Conservation (phyloP, 2,113 vertebrate genomes). For the Pelvicachromis taeniatus region DNA sequence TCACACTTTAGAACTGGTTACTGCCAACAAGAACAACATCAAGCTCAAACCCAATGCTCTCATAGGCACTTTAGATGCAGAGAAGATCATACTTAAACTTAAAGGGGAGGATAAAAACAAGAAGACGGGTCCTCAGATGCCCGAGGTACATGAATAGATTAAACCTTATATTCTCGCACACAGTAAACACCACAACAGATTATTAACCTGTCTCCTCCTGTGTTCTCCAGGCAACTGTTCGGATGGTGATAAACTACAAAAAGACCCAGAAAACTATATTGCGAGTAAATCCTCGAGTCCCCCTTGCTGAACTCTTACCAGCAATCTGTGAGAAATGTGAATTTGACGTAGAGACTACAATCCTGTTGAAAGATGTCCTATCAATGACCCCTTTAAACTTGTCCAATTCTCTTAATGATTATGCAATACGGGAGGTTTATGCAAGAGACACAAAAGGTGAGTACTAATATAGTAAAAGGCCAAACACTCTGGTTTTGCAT, state of each 20-base stretch:
- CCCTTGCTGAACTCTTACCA: constrained; percentile 80
- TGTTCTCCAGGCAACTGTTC: constrained; percentile 84
- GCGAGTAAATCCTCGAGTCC: constrained; percentile 84
- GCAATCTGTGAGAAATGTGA: constrained; percentile 94
- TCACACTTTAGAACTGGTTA: constrained; percentile 87
- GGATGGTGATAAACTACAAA: constrained; percentile 94
- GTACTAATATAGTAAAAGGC: not conserved
- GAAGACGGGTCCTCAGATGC: constrained; percentile 83
- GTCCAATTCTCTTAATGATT: constrained; percentile 86
- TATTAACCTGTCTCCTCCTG: not conserved
- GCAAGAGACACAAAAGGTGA: constrained; percentile 88
- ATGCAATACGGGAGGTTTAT: constrained; percentile 89
- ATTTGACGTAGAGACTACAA: constrained; percentile 80
- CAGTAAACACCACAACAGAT: not conserved
- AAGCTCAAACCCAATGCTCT: constrained; percentile 94
- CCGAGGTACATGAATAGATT: constrained; percentile 80
- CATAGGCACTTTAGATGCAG: constrained; percentile 87
- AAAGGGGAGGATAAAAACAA: constrained; percentile 87
- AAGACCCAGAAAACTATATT: constrained; percentile 93
- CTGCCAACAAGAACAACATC: constrained; percentile 80
- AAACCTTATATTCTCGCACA: not conserved
- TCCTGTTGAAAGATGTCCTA: constrained; percentile 83
- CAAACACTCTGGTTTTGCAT: not conserved
- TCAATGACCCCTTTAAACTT: constrained; percentile 83
- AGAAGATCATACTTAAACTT: constrained; percentile 87